phyloP scores from a whole-genome alignment of 92 coral and sea anemone genomes.

The Zoanthus gigantus region DNA sequence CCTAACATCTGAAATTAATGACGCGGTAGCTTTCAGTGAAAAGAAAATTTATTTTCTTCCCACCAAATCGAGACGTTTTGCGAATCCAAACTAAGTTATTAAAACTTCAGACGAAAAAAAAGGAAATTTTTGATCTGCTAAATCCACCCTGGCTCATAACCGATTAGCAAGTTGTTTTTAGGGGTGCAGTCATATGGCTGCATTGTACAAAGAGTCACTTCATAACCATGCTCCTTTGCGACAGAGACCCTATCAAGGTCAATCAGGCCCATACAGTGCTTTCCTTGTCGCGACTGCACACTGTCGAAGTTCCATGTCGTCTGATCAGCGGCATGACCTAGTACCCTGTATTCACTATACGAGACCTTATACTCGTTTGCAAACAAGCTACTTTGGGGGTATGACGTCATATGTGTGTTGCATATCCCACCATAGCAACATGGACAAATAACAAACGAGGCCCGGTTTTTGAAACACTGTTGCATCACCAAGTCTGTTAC shows the following conservation, averaged over 20 bases:
- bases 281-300: slow-evolving; percentile 29
- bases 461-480: slow-evolving; percentile 15
- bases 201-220: slow-evolving; percentile 27
- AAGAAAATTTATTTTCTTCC: too few species aligned
- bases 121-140: too few species aligned
- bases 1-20: too few species aligned
- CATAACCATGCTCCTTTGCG: slow-evolving; percentile 49
- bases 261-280: slow-evolving; percentile 43
- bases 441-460: slow-evolving; percentile 36
- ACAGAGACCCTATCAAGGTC: slow-evolving; percentile 29
- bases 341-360: slow-evolving; percentile 22
- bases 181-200: slow-evolving; percentile 34
- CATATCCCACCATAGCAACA: slow-evolving; percentile 40
- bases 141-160: not conserved
- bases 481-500: slow-evolving; percentile 48
- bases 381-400: slow-evolving; percentile 25
- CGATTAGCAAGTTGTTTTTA: slow-evolving; percentile 29
- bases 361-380: not conserved
- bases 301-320: slow-evolving; percentile 44
- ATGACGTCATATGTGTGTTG: slow-evolving; percentile 34
- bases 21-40: too few species aligned
- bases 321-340: slow-evolving; percentile 42
- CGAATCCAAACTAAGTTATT: too few species aligned
- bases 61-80: too few species aligned
- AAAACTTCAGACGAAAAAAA: too few species aligned